phyloP scores from a whole-genome alignment of 1,140 invertebrate species.

The Brachionus sp. region DNA sequence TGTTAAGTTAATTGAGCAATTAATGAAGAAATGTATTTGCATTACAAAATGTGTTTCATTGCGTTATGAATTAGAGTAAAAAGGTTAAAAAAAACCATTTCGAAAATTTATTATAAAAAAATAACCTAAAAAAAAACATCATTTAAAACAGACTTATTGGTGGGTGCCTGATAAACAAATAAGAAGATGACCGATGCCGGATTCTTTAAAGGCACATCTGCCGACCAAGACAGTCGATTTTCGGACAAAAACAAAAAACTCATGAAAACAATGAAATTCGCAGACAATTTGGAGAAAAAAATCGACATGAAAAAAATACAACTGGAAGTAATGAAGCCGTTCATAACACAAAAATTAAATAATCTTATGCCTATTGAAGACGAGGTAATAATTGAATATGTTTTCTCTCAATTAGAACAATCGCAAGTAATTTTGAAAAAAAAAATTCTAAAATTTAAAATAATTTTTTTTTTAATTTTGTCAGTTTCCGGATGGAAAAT shows the following conservation, averaged over 20 bases:
- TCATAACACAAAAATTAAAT: slow-evolving; percentile 93
- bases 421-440: slow-evolving; percentile 53
- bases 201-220: slow-evolving; percentile 79
- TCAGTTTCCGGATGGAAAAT: slow-evolving; percentile 83
- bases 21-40: neutral
- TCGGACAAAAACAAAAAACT: slow-evolving; percentile 98
- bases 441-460: neutral
- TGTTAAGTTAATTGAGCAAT: too few relatives aligned
- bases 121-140: neutral
- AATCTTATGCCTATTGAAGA: slow-evolving; percentile 85
- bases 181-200: neutral
- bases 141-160: neutral
- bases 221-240: slow-evolving; percentile 96
- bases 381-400: slow-evolving; percentile 96
- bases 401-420: slow-evolving; percentile 91
- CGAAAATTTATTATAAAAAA: neutral
- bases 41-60: neutral
- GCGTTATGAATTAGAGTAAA: neutral
- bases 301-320: slow-evolving; percentile 98
- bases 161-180: neutral
- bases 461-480: neutral
- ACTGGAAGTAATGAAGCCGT: slow-evolving; percentile 93
- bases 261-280: slow-evolving; percentile 97
- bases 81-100: neutral
- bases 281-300: slow-evolving; percentile 86